Conservation (phyloP, 1,140 invertebrate genomes). For the Meloidogyne chitwoodi region DNA sequence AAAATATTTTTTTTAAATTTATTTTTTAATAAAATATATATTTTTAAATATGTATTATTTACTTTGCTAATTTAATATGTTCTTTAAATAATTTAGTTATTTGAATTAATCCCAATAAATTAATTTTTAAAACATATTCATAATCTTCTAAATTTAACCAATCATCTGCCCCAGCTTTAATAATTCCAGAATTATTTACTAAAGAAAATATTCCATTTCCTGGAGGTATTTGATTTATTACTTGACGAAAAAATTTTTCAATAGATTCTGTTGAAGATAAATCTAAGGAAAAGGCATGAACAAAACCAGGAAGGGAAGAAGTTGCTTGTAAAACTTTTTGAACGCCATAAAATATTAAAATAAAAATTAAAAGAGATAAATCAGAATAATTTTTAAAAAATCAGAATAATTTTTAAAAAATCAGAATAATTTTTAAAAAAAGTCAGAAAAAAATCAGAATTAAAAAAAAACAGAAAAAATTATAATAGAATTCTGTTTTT, state of each 20-base stretch:
- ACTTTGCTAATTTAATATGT: constrained; percentile 19
- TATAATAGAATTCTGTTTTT: no score
- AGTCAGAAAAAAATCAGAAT: no score
- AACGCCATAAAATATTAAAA: constrained; percentile 2
- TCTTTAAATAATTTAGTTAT: constrained; percentile 22
- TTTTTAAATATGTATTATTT: background rate
- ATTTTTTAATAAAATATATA: background rate
- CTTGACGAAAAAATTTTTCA: constrained; percentile 3
- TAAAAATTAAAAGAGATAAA: background rate
- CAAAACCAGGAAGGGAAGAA: constrained; percentile 6
- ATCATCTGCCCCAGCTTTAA: constrained; percentile 10
- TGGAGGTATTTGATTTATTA: constrained; percentile 10
- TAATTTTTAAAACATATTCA: constrained; percentile 14
- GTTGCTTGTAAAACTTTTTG: constrained; percentile 4
- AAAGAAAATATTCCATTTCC: constrained; percentile 6
- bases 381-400: no score
- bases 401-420: no score
- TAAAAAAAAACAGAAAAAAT: no score
- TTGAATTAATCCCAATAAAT: constrained; percentile 7
- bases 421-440: no score
- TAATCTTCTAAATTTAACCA: constrained; percentile 12
- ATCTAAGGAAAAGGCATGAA: constrained; percentile 6
- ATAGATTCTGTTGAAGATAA: constrained; percentile 12
- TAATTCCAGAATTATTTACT: constrained; percentile 13
- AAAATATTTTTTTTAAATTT: background rate